Evolutionary conservation across 1,140 invertebrate species (phyloP).

Genomic region (Rhyacophila brunnea): DNA sequence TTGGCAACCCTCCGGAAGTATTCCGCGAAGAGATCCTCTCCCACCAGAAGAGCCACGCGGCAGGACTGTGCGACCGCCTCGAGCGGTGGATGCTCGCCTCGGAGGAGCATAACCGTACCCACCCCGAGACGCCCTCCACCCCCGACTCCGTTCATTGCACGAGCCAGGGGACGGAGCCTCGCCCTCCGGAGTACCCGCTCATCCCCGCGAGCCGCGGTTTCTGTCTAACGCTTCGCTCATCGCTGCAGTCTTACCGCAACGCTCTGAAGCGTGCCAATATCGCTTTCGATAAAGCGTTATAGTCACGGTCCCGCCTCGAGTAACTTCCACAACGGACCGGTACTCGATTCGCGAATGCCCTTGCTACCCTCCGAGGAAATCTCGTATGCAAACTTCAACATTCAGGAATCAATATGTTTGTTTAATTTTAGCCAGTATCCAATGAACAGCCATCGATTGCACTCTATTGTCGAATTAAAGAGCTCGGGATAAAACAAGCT

Average conservation of each 20-base stretch:
- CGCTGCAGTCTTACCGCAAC: constrained; percentile 46
- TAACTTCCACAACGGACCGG: neutral
- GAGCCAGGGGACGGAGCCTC: neutral
- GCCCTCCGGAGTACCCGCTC: constrained; percentile 79
- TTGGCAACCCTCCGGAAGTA: constrained; percentile 71
- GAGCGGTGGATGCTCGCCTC: constrained; percentile 72
- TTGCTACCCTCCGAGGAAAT: neutral
- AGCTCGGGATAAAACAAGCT: too few species aligned
- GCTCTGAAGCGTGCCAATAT: constrained; percentile 47
- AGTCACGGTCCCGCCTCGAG: constrained; percentile 29
- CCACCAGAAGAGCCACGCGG: constrained; percentile 68
- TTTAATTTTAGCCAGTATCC: neutral
- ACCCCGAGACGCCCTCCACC: constrained; percentile 26
- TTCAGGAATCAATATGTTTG: neutral
- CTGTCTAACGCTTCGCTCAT: constrained; percentile 72
- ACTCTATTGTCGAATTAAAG: too few species aligned
- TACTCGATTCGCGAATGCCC: neutral
- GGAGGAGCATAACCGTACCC: constrained; percentile 48
- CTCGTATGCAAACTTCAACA: neutral
- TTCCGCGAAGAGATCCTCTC: constrained; percentile 73
- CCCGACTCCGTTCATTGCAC: constrained; percentile 21
- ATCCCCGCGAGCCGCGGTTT: constrained; percentile 89
- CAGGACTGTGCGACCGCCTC: constrained; percentile 64
- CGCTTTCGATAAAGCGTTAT: constrained; percentile 34
- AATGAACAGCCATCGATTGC: neutral